Evolutionary conservation across 2,113 vertebrate genomes (phyloP), one percentile per base, ranked within the genome.

Genomic region (Montifringilla adamsi): DNA sequence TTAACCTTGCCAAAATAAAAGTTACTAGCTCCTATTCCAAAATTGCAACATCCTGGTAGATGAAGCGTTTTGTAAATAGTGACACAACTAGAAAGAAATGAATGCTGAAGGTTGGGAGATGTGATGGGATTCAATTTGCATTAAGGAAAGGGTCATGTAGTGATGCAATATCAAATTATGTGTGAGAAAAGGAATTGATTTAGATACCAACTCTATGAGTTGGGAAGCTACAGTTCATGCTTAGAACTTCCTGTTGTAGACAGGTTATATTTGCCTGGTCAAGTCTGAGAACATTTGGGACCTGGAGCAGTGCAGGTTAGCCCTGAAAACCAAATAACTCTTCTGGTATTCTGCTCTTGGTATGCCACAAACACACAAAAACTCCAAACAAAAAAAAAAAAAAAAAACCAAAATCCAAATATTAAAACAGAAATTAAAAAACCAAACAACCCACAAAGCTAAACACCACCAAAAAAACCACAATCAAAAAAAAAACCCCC

Each of bases 81-180:
- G 28, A 49, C 15, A 24, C 6, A 22, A 10, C 11, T 43, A 46
- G 31, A 43, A 77, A 73, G 66, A 77, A 55, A 59, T 3, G 1
- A 41, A 13, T 46, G n/a, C 4, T 41, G 3, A 9, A n/a, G 8
- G 6, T 22, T 41, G 37, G 10, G 37, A 72, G n/a, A 4, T 58
- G 14, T 3, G 30, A 33, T 50, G 31, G 0, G 1, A 21, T 24
- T 43, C 6, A 5, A 6, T 22, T 23, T 44, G 10, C 9, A 1
- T 47, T 8, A 66, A 74, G 50, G 12, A 23, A 10, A 17, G 23
- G 33, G 19, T 78, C 33, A 10, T 2, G 10, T 28, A 56, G 14
- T 33, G 9, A 37, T 46, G 19, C 10, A 22, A 6, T 37, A 15
- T 63, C 27, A 75, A 63, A 46, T 64, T 4, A 26, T 13, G 9